These are phyloP conservation scores for Parapristionchus giblindavisi DNA, from an alignment of 2,888 invertebrate genomes.

Conservation along the genomic window DNA sequence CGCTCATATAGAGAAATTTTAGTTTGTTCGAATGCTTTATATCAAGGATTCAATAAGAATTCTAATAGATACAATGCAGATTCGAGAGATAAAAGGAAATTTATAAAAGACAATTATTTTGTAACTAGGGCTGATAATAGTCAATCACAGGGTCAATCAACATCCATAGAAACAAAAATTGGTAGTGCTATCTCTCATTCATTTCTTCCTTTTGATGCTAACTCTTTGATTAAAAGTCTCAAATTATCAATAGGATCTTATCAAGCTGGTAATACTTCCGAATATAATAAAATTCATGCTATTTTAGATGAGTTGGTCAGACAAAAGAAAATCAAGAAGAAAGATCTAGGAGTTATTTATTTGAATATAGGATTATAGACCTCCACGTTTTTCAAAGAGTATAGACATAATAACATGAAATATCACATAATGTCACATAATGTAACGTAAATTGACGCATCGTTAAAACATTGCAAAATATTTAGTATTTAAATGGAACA, in stretches of 20 bases:
- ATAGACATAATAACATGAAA: neutral
- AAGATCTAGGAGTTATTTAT: constrained; percentile 40
- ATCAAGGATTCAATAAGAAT: no score
- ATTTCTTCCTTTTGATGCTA: constrained; percentile 43
- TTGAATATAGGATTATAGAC: constrained; percentile 39
- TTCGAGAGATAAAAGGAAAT: no score
- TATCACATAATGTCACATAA: constrained; percentile 2
- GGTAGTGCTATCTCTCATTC: no score
- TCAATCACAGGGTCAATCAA: no score
- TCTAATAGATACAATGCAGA: no score
- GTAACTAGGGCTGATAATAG: no score
- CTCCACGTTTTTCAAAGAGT: no score
- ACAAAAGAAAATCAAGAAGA: constrained; percentile 26
- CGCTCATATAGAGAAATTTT: no score
- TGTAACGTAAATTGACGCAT: neutral
- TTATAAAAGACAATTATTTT: no score
- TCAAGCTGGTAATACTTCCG: constrained; percentile 51
- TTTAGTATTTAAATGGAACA: constrained; percentile 9
- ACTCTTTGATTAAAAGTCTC: constrained; percentile 44
- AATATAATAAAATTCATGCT: constrained; percentile 48
- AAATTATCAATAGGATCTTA: constrained; percentile 46
- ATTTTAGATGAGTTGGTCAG: constrained; percentile 47
- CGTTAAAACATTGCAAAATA: constrained; percentile 8
- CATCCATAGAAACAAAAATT: no score
- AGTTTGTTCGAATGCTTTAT: no score